Evolutionary conservation across 2,888 invertebrate genomes (phyloP), one percentile per base, ranked within the genome.

Genomic region (Corbicula japonica): DNA sequence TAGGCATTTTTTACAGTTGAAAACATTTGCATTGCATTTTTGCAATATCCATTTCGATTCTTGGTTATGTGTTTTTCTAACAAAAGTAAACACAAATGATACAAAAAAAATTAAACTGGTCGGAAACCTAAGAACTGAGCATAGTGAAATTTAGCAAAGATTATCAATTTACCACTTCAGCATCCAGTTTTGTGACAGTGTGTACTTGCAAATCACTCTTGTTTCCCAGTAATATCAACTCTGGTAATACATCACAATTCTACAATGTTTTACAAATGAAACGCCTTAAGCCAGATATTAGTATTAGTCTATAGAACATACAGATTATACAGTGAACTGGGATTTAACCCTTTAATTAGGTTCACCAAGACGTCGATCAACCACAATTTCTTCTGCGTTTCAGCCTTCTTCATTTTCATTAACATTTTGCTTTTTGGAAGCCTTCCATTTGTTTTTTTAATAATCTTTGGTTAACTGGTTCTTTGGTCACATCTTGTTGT

Each of bases 141-240:
- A 38, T 38, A 38, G 8, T 38, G 38, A 10, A 15, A 38, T 8
- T 38, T 38, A 38, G 10, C 4, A 5, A 52, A 12, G 52, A 26
- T 52, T 15, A 32, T 48, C 2, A 15, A 50, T 41, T 50, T 56
- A 75, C 75, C 62, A 34, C 10, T 32, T 60, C 26, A n/a, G 63
- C 71, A 23, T 76, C 61, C 15, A 28, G 21, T 12, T 21, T 26
- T 3, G 60, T 61, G 2, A 76, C 71, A 8, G 34, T 18, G 34
- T 23, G 41, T 15, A 65, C 70, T n/a, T 46, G 58, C 48, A 80
- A 70, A 70, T 80, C 80, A 54, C 70, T 69, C 62, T 80, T 80
- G 60, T 80, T 80, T 5, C 80, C 80, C 18, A 73, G 70, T 38
- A 80, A 34, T 32, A 80, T 21, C 10, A 76, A 12, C 38, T 80